Conservation (phyloP, 2,888 invertebrate species). For the Eupithecia centaureata region DNA sequence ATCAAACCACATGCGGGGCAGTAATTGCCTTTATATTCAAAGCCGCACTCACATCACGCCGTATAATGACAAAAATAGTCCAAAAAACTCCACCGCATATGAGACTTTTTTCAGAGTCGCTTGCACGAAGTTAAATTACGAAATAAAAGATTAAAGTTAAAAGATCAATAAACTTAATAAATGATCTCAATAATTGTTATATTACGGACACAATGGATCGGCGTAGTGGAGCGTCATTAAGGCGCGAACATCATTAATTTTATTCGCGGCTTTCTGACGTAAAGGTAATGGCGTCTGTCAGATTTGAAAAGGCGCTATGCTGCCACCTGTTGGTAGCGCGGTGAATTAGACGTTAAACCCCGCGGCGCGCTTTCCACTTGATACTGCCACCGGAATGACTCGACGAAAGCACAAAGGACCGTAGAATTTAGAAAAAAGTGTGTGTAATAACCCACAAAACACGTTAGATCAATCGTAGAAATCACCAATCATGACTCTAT, state of each 20-base stretch:
- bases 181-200: slow-evolving; percentile 85
- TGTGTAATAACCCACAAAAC: slow-evolving; percentile 20
- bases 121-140: slow-evolving; percentile 82
- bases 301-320: slow-evolving; percentile 79
- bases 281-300: slow-evolving; percentile 83
- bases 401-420: slow-evolving; percentile 58
- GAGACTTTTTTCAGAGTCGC: slow-evolving; percentile 82
- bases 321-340: slow-evolving; percentile 84
- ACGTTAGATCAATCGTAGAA: slow-evolving; percentile 23
- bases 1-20: slow-evolving; percentile 83
- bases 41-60: slow-evolving; percentile 82
- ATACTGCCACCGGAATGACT: slow-evolving; percentile 81
- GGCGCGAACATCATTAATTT: slow-evolving; percentile 84
- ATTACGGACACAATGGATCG: slow-evolving; percentile 84
- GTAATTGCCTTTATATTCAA: slow-evolving; percentile 84
- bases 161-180: slow-evolving; percentile 85
- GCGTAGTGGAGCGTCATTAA: slow-evolving; percentile 83
- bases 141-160: slow-evolving; percentile 84
- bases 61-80: slow-evolving; percentile 84
- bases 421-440: slow-evolving; percentile 49
- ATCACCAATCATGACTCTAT: slow-evolving; percentile 20
- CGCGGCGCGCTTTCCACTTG: slow-evolving; percentile 75
- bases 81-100: slow-evolving; percentile 82
- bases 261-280: slow-evolving; percentile 83
- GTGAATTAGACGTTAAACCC: slow-evolving; percentile 79